These are phyloP conservation scores for human DNA, from an alignment of 2,113 vertebrate genomes.

Conservation along the genomic window DNA sequence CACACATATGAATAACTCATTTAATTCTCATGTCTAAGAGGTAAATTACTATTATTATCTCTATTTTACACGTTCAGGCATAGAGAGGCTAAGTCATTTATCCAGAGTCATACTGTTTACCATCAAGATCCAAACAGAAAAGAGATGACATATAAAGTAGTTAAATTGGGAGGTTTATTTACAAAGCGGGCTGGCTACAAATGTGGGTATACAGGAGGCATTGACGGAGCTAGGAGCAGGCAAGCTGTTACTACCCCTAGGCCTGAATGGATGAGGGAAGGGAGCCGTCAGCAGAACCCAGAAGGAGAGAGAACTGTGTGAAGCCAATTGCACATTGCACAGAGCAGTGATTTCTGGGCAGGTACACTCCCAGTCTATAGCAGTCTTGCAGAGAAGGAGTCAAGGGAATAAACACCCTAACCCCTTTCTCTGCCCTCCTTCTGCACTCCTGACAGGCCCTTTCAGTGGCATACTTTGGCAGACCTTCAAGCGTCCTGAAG, in stretches of 20 bases:
- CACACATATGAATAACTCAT: background rate
- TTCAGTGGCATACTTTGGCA: background rate
- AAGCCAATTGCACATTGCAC: background rate
- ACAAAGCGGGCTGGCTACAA: background rate
- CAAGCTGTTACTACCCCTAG: background rate
- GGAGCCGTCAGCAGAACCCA: background rate
- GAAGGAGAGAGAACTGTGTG: background rate
- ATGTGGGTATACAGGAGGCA: background rate
- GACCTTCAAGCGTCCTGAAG: background rate
- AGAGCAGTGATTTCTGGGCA: background rate
- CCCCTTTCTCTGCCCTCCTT: background rate
- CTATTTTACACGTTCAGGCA: background rate
- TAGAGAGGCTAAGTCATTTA: background rate
- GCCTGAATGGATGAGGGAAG: background rate
- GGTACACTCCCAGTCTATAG: background rate
- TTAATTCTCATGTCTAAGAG: background rate
- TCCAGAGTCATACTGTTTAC: background rate
- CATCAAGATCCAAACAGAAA: background rate
- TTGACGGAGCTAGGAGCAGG: background rate
- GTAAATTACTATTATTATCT: constrained; percentile 16
- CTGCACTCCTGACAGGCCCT: background rate
- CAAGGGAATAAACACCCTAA: background rate
- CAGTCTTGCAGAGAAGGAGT: background rate
- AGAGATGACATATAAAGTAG: background rate
- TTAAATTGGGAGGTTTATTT: background rate